Evolutionary conservation across 2,113 vertebrate genomes (phyloP), one percentile per base, ranked within the genome.

Genomic region (Etia nguti): DNA sequence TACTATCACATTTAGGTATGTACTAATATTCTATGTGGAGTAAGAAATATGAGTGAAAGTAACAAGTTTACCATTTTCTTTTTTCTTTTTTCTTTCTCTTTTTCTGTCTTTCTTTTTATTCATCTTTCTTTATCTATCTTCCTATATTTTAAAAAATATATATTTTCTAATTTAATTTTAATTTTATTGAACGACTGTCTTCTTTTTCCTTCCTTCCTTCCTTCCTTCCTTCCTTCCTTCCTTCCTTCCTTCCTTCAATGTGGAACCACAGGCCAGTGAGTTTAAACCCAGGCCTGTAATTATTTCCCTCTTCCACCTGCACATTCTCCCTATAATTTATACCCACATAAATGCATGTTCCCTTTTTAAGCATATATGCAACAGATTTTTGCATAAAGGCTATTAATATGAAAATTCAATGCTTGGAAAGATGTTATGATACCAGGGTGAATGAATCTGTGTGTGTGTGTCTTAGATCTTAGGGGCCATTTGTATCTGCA

Each of bases 121-220:
- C 4, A n/a, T 38, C 4, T 36, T 29, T 11, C 41, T 75, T 29
- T 75, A 18, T 34, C 60, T 38, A 11, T 2, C 5, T 26, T 26
- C n/a, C 24, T 31, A 65, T 5, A 65, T 65, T 65, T 65, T 65
- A n/a, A n/a, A n/a, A n/a, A n/a, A n/a, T 65, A 12, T 36, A 65
- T 4, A 65, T 36, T 31, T n/a, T 65, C 60, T n/a, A 65, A 65
- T n/a, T 62, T 62, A 0, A 36, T 60, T 59, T 12, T 2, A 0
- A 60, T 36, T 65, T 65, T 65, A 36, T 12, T 65, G 31, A 65
- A 31, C n/a, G 60, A 65, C 6, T 65, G 31, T 24, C 6, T 73
- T 73, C 41, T 73, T 46, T 24, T 26, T 60, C 59, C 16, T 34
- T 60, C 31, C 3, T 31, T 60, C 57, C 59, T 20, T 34, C 16